These are phyloP conservation scores for Crossoptilon crossoptilon DNA, from an alignment of 2,797 vertebrate species.

Conservation along the genomic window DNA sequence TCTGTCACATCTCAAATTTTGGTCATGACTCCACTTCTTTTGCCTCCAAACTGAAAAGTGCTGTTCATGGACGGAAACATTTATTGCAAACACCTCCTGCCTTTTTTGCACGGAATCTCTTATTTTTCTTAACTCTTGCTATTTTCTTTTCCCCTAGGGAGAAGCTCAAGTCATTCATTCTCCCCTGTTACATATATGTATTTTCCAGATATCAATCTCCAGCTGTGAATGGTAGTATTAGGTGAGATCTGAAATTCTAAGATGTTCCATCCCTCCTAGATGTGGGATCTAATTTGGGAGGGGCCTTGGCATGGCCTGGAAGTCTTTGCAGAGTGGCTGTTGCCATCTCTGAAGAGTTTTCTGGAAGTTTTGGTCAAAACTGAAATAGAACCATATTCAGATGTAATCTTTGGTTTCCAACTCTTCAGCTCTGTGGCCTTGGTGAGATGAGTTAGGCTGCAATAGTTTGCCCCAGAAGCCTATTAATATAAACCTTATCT, in stretches of 20 bases:
- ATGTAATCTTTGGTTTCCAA: background rate
- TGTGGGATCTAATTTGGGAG: background rate
- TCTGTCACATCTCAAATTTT: background rate
- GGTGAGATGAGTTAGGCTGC: background rate
- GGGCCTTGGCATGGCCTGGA: background rate
- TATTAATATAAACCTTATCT: constrained; percentile 12
- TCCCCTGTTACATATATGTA: background rate
- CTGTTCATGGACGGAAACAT: background rate
- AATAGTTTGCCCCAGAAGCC: background rate
- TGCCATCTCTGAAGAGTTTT: background rate
- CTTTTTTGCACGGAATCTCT: background rate
- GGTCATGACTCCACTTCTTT: background rate
- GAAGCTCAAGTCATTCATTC: background rate
- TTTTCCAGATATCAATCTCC: background rate
- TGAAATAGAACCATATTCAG: background rate
- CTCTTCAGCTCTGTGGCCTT: background rate
- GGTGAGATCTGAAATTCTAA: background rate
- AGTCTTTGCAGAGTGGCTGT: background rate
- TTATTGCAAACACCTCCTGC: background rate
- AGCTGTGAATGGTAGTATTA: background rate
- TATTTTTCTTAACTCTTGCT: background rate
- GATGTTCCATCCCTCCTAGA: background rate
- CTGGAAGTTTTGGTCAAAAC: background rate
- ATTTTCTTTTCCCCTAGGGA: background rate
- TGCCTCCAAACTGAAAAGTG: background rate